Evolutionary conservation across 2,888 invertebrate genomes (phyloP).

Genomic region (Caenorhabditis zanzibari): DNA sequence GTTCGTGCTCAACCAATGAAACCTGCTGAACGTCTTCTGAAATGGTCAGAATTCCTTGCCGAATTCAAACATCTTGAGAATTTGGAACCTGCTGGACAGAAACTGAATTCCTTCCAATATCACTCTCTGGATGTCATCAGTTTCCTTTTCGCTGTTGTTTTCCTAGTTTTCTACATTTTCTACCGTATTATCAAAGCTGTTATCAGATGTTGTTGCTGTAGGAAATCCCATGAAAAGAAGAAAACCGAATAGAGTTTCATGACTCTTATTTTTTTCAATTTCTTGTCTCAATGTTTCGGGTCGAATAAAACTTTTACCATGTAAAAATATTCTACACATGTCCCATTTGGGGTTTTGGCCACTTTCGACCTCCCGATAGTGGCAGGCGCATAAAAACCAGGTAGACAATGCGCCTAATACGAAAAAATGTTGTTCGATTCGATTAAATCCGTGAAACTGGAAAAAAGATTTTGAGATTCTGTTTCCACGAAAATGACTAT

Average conservation of each 20-base stretch:
- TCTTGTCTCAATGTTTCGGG: constrained; percentile 9
- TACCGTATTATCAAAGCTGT: constrained; percentile 44
- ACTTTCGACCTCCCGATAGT: no score
- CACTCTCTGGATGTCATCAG: constrained; percentile 74
- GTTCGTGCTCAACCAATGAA: constrained; percentile 73
- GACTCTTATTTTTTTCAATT: not conserved
- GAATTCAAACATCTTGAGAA: constrained; percentile 74
- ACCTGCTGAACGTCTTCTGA: constrained; percentile 70
- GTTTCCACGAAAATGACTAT: no score
- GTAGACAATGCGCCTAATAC: no score
- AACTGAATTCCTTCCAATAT: constrained; percentile 74
- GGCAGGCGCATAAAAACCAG: no score
- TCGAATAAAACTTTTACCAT: constrained; percentile 3
- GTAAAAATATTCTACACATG: not conserved
- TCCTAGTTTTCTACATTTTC: constrained; percentile 53
- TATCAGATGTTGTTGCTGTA: constrained; percentile 48
- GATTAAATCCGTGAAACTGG: no score
- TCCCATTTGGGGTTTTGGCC: no score
- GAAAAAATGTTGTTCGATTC: no score
- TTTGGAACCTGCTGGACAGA: constrained; percentile 69
- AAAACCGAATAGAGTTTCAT: constrained; percentile 15
- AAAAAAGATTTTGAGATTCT: no score
- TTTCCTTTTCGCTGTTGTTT: constrained; percentile 55
- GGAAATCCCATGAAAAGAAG: constrained; percentile 16
- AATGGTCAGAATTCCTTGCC: constrained; percentile 76